Evolutionary conservation across 1,140 invertebrate species (phyloP).

Genomic region (Drosophila guanche): DNA sequence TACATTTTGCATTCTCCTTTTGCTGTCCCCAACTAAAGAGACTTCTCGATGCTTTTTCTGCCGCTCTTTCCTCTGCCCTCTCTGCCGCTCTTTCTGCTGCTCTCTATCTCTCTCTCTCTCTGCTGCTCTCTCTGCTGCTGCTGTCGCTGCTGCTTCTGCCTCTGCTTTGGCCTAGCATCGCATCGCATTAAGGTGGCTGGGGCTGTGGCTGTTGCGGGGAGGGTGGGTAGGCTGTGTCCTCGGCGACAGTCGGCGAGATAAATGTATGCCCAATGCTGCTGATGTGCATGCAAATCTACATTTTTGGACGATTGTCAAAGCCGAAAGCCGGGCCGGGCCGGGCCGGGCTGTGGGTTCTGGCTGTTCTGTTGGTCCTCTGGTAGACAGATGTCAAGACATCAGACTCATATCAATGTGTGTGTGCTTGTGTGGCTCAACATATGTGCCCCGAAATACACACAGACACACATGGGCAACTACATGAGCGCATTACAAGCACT

Average conservation of each 20-base stretch:
- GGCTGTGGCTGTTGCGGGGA: too few relatives aligned
- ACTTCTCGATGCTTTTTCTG: too few relatives aligned
- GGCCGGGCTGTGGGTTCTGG: neutral
- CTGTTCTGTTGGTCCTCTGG: constrained; percentile 15
- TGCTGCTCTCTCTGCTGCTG: constrained; percentile 1
- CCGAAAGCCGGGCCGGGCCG: constrained; percentile 5
- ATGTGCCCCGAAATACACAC: constrained; percentile 39
- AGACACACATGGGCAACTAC: constrained; percentile 31
- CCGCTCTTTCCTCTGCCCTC: too few relatives aligned
- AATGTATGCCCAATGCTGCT: constrained; percentile 75
- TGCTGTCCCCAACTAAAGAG: too few relatives aligned
- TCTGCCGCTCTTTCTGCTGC: too few relatives aligned
- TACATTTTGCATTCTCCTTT: too few relatives aligned
- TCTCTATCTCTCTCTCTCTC: too few relatives aligned
- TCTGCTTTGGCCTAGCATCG: constrained; percentile 8
- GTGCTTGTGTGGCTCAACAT: constrained; percentile 49
- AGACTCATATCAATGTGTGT: constrained; percentile 51
- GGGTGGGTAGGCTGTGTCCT: constrained; percentile 1
- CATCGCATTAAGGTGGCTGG: constrained; percentile 48
- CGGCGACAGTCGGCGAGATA: constrained; percentile 62
- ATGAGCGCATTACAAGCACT: constrained; percentile 68
- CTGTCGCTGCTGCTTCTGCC: too few relatives aligned
- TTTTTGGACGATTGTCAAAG: constrained; percentile 70
- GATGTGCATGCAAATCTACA: constrained; percentile 80
- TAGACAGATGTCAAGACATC: constrained; percentile 80